These are phyloP conservation scores for Eupithecia subfuscata DNA, from an alignment of 2,888 invertebrate genomes.

Conservation along the genomic window DNA sequence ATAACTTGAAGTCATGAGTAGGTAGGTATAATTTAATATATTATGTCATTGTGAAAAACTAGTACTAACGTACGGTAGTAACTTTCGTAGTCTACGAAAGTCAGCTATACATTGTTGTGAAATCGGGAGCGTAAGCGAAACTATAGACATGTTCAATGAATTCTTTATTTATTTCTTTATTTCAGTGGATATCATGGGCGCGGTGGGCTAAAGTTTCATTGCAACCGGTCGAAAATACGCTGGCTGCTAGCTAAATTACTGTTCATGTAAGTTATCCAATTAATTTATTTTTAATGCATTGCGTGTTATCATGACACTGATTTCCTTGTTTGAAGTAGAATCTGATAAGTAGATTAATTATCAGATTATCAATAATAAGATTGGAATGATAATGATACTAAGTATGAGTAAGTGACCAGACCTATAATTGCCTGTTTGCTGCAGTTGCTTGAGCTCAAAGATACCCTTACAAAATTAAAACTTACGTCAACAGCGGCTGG, in stretches of 20 bases:
- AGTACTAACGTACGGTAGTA: no score
- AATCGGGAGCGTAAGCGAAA: not conserved
- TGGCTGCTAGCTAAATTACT: not conserved
- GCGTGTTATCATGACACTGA: not conserved
- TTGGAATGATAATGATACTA: not conserved
- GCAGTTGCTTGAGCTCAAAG: no score
- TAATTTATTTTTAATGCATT: not conserved
- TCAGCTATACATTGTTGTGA: not conserved
- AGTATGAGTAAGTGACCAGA: no score
- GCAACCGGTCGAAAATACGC: not conserved
- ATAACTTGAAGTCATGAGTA: not conserved
- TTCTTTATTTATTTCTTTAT: not conserved
- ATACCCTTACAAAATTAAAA: not conserved
- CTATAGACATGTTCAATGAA: not conserved
- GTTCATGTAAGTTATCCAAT: not conserved
- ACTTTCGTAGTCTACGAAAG: no score
- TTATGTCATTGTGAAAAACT: not conserved
- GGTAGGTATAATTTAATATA: not conserved
- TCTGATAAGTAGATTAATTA: not conserved
- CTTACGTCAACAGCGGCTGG: constrained; percentile 86
- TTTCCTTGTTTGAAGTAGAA: not conserved
- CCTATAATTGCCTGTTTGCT: not conserved
- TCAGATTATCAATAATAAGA: not conserved
- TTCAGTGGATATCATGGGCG: not conserved
- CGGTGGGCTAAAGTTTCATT: not conserved